Evolutionary conservation across 2,113 vertebrate species (phyloP).

Genomic region (Lethenteron camtschaticum): DNA sequence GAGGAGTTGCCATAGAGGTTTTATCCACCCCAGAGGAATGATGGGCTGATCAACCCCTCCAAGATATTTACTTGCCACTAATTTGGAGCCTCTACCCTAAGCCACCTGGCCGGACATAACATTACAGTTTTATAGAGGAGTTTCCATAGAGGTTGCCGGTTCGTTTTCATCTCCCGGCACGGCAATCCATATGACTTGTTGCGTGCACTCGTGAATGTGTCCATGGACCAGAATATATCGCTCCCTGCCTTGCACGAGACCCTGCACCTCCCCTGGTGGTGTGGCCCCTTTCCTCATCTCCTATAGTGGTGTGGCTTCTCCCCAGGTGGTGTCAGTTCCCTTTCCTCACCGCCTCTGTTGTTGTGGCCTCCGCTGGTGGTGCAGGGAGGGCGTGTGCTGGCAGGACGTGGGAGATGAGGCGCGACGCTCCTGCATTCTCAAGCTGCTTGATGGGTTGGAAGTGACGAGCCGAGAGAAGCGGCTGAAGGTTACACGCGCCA

Average conservation of each 20-base stretch:
- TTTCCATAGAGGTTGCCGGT: no score
- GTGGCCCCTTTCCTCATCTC: not conserved
- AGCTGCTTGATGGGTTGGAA: constrained; percentile 67
- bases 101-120: no score
- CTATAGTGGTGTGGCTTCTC: not conserved
- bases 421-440: constrained; percentile 71
- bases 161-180: no score
- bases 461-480: constrained; percentile 61
- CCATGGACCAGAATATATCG: not conserved
- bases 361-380: constrained; percentile 7
- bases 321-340: not conserved
- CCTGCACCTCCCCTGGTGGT: not conserved
- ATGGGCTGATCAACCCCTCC: no score
- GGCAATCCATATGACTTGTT: no score
- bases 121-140: no score
- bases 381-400: constrained; percentile 60
- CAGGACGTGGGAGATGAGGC: constrained; percentile 43
- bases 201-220: no score
- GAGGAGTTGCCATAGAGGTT: no score
- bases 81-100: no score
- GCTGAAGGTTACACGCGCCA: constrained; percentile 59
- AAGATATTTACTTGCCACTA: no score
- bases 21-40: no score
- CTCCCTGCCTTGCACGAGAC: not conserved
- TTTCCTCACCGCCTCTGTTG: not conserved